A percentile compares a stretch with the other conserved stretches of the same genome.
These are phyloP conservation scores for Cephus nigrinus DNA, from an alignment of 2,888 invertebrate genomes.

Conservation along the genomic window DNA sequence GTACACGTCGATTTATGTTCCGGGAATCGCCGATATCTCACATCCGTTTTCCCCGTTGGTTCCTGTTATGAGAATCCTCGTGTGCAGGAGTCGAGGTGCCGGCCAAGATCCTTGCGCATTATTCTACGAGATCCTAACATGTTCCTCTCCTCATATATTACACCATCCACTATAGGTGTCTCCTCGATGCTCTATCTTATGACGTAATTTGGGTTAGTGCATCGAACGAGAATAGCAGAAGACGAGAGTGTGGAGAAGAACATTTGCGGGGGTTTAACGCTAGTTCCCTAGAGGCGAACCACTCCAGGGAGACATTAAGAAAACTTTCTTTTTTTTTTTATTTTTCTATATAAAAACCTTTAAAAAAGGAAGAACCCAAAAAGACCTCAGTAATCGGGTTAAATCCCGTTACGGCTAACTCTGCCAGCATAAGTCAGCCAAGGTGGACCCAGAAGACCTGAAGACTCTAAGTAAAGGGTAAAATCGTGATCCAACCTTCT, in stretches of 20 bases:
- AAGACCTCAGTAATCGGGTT: not conserved
- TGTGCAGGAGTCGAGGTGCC: conserved; percentile 21
- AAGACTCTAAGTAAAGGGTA: not conserved
- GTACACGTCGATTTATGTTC: conserved; percentile 62
- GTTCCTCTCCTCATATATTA: conserved; percentile 42
- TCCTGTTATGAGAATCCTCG: not conserved
- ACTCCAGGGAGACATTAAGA: not conserved
- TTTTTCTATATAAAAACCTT: not conserved
- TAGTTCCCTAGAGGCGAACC: not conserved
- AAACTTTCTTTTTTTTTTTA: not conserved
- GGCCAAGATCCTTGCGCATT: conserved; percentile 42
- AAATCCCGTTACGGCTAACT: not conserved
- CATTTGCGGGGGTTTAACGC: not conserved
- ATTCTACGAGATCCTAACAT: conserved; percentile 42
- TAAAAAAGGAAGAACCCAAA: not conserved
- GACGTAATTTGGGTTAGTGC: conserved; percentile 44
- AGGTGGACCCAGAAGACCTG: not conserved
- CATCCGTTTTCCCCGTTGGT: conserved; percentile 37
- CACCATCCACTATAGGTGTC: conserved; percentile 40
- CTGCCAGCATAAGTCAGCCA: not conserved
- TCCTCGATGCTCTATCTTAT: conserved; percentile 46
- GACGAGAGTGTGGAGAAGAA: not conserved
- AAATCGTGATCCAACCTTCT: not conserved
- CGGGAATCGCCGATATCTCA: conserved; percentile 57
- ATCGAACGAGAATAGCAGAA: conserved; percentile 27